Conservation (phyloP, 2,888 invertebrate species). For the Exephanes ischioxanthus region DNA sequence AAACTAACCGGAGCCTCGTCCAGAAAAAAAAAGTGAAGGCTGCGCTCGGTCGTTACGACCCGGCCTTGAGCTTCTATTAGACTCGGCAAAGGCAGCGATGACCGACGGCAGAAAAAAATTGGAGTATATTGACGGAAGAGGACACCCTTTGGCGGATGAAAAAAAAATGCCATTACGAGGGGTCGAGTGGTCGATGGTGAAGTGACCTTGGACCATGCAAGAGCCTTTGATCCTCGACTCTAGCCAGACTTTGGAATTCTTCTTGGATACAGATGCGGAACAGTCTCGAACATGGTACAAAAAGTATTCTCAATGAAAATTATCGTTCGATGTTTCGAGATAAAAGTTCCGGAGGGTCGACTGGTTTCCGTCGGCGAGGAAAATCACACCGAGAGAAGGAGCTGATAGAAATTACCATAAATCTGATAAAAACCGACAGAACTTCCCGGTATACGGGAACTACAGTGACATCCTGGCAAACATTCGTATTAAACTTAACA, state of each 20-base stretch:
- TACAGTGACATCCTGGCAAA: too few species aligned
- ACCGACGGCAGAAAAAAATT: constrained; percentile 77
- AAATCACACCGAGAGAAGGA: background rate
- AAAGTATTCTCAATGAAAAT: background rate
- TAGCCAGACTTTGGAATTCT: constrained; percentile 18
- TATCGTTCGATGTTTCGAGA: constrained; percentile 25
- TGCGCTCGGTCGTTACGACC: constrained; percentile 62
- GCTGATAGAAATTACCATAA: too few species aligned
- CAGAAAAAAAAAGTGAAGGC: constrained; percentile 49
- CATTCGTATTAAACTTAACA: too few species aligned
- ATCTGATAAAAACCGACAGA: too few species aligned
- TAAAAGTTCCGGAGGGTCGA: background rate
- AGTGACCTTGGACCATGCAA: constrained; percentile 47
- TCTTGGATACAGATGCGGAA: constrained; percentile 24
- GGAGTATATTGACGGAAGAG: constrained; percentile 82
- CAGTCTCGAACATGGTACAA: background rate
- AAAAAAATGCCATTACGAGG: constrained; percentile 73
- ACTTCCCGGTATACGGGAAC: too few species aligned
- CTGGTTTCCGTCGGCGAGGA: constrained; percentile 46
- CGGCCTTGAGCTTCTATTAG: constrained; percentile 74
- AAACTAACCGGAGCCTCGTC: constrained; percentile 7
- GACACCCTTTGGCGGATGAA: constrained; percentile 69
- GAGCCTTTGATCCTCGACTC: background rate
- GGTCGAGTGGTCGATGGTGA: constrained; percentile 61
- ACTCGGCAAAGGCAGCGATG: constrained; percentile 60